These are phyloP conservation scores for Linepithema humile DNA, from an alignment of 1,140 invertebrate genomes.

Conservation along the genomic window DNA sequence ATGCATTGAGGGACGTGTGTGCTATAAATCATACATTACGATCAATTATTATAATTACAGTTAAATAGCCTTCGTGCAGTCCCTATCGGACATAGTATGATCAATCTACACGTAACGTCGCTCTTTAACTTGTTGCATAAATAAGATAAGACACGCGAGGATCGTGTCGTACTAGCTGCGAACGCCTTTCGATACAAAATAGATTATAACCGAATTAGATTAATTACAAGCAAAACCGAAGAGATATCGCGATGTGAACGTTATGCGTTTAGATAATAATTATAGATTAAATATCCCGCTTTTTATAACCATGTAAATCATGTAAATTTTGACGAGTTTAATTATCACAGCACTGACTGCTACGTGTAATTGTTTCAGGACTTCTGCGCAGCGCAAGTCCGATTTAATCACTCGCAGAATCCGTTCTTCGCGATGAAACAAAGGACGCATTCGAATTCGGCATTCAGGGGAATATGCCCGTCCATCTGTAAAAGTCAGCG, in stretches of 20 bases:
- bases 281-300: neutral
- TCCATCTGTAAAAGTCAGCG: conserved; percentile 60
- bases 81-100: conserved; percentile 37
- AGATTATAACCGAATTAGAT: neutral
- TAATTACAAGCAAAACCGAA: neutral
- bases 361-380: too few species aligned
- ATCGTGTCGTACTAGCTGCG: conserved; percentile 44
- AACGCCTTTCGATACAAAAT: neutral
- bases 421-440: conserved; percentile 39
- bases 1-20: neutral
- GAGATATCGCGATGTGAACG: neutral
- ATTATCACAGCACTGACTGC: neutral
- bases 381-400: neutral
- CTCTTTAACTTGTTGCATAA: conserved; percentile 64
- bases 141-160: conserved; percentile 55
- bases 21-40: conserved; percentile 76
- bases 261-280: neutral
- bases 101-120: conserved; percentile 52
- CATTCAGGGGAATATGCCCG: conserved; percentile 22
- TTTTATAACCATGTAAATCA: neutral
- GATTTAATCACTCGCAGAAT: conserved; percentile 40
- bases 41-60: conserved; percentile 77
- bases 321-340: neutral
- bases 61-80: conserved; percentile 59
- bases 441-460: conserved; percentile 47